A percentile compares a stretch with the other conserved stretches of the same genome.
phyloP scores from a whole-genome alignment of 1,140 invertebrate species.

The Drosophila mojavensis region DNA sequence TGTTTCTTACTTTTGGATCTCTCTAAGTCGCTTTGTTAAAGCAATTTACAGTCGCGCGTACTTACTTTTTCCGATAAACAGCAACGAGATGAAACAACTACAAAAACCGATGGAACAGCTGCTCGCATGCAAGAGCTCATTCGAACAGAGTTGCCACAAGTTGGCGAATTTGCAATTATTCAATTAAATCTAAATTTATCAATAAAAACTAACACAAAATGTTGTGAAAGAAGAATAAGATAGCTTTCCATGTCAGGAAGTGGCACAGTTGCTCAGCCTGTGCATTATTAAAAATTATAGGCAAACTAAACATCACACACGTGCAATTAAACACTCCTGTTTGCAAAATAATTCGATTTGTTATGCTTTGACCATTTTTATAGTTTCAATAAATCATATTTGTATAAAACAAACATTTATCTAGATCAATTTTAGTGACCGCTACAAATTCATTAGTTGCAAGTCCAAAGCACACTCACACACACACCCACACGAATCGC shows the following conservation, averaged over 20 bases:
- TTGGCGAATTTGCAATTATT: not conserved
- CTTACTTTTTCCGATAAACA: constrained; percentile 6
- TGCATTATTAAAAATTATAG: not conserved
- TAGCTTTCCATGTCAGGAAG: not conserved
- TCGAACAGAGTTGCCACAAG: constrained; percentile 24
- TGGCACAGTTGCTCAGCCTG: not conserved
- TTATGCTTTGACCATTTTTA: constrained; percentile 41
- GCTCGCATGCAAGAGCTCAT: constrained; percentile 28
- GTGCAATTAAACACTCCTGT: not conserved
- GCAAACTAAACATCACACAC: not conserved
- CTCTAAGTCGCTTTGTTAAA: too few species aligned
- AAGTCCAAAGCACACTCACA: constrained; percentile 34
- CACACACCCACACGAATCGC: constrained; percentile 3
- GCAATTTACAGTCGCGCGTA: not conserved
- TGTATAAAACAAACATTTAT: constrained; percentile 45
- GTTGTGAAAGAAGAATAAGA: not conserved
- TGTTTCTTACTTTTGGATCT: too few species aligned
- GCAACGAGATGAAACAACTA: constrained; percentile 1
- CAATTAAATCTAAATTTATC: not conserved
- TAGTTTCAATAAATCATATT: constrained; percentile 39
- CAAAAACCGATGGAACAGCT: constrained; percentile 30
- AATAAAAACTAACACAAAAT: constrained; percentile 15
- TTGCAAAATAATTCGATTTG: constrained; percentile 36
- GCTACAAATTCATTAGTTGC: constrained; percentile 59
- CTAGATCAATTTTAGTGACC: constrained; percentile 59